phyloP scores from a whole-genome alignment of 2,113 vertebrate species.

The Micromys minutus region DNA sequence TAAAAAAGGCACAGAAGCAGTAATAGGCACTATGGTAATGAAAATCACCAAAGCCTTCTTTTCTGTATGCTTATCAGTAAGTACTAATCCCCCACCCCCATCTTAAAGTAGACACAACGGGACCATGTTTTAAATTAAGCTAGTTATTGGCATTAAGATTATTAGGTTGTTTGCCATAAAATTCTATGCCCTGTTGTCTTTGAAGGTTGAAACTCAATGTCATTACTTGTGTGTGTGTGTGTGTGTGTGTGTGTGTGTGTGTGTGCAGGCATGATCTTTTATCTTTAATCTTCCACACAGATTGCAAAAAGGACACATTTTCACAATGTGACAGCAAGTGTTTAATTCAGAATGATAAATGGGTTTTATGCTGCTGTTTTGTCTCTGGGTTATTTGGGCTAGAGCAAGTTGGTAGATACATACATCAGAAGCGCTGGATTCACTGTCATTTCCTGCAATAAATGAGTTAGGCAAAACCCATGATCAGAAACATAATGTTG shows the following conservation, averaged over 20 bases:
- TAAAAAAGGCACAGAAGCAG: constrained; percentile 67
- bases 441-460: constrained; percentile 58
- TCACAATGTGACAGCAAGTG: constrained; percentile 61
- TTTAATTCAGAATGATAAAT: constrained; percentile 73
- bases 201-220: constrained; percentile 42
- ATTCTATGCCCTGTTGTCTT: neutral
- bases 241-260: too few species aligned
- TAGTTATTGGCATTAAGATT: constrained; percentile 32
- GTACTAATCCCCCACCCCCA: constrained; percentile 58
- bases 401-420: constrained; percentile 59
- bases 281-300: constrained; percentile 44
- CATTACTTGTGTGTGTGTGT: too few species aligned
- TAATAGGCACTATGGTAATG: constrained; percentile 64
- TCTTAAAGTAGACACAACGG: constrained; percentile 51
- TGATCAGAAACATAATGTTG: constrained; percentile 54
- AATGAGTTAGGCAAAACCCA: constrained; percentile 60
- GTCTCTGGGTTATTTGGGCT: constrained; percentile 59
- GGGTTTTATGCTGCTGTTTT: constrained; percentile 38
- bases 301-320: constrained; percentile 65
- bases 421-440: constrained; percentile 62
- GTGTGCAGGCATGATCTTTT: constrained; percentile 61
- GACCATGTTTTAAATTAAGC: constrained; percentile 50
- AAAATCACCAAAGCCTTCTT: constrained; percentile 68
- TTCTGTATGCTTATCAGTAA: constrained; percentile 73
- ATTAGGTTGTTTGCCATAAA: constrained; percentile 52